A percentile compares a stretch with the other conserved stretches of the same genome.
Conservation (phyloP, 2,113 vertebrate genomes). For the Uria lomvia region DNA sequence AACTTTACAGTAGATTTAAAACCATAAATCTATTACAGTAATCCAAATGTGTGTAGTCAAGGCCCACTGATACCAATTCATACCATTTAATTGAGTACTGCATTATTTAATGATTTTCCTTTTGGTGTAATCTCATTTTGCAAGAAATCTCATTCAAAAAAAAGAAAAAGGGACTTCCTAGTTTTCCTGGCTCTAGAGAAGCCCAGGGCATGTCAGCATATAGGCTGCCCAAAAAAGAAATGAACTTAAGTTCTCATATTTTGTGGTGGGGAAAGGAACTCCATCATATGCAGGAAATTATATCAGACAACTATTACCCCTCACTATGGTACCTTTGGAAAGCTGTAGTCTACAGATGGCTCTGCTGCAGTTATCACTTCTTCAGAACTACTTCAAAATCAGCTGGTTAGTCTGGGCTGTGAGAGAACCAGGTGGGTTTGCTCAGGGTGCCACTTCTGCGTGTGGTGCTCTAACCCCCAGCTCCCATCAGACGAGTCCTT, state of each 20-base stretch:
- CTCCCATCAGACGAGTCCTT: background rate
- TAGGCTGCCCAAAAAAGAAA: background rate
- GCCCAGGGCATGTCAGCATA: background rate
- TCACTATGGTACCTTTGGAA: background rate
- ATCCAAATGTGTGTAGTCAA: background rate
- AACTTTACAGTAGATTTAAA: background rate
- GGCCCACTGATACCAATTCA: background rate
- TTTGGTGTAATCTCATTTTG: background rate
- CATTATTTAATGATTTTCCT: background rate
- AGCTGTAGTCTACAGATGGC: background rate
- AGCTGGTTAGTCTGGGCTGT: background rate
- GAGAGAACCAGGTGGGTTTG: background rate
- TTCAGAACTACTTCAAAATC: background rate
- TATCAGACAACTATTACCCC: background rate
- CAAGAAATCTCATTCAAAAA: background rate
- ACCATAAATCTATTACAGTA: background rate
- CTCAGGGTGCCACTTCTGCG: background rate
- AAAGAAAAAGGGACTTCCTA: background rate
- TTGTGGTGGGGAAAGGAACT: background rate
- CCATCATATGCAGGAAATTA: background rate
- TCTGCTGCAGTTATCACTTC: background rate
- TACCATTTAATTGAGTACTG: background rate
- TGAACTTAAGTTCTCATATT: background rate
- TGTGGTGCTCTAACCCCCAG: background rate
- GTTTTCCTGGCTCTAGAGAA: background rate